phyloP scores from a whole-genome alignment of 1,140 invertebrate genomes.

The Drosophila sechellia region DNA sequence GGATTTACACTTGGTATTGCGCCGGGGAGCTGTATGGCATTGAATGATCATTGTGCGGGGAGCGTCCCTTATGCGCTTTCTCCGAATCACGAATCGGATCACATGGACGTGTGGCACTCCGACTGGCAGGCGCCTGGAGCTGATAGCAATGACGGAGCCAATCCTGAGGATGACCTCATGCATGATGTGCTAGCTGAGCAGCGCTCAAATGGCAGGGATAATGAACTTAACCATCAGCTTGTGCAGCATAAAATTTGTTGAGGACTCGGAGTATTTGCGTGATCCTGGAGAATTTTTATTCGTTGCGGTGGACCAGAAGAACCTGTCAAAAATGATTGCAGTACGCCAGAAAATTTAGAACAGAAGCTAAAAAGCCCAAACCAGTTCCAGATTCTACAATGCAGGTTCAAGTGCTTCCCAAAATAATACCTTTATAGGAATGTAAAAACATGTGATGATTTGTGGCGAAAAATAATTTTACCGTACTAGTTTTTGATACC shows the following conservation, averaged over 20 bases:
- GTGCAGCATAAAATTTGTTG: constrained; percentile 58
- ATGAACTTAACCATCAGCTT: constrained; percentile 67
- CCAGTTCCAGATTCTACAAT: not conserved
- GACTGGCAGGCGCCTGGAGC: constrained; percentile 50
- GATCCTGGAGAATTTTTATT: not conserved
- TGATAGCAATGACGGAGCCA: not conserved
- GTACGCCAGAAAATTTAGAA: not conserved
- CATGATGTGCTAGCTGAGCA: constrained; percentile 70
- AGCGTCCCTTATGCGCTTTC: constrained; percentile 66
- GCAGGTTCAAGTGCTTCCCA: not conserved
- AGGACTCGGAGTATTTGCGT: constrained; percentile 9
- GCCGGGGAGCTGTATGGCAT: constrained; percentile 72
- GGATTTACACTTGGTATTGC: constrained; percentile 74
- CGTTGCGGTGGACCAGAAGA: not conserved
- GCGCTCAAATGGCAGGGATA: constrained; percentile 53
- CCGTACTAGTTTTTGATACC: too few species aligned
- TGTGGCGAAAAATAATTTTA: too few species aligned
- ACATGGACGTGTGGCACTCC: constrained; percentile 76
- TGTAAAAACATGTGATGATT: too few species aligned
- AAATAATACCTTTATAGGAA: too few species aligned
- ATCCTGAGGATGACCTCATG: constrained; percentile 69
- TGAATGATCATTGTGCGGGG: constrained; percentile 75
- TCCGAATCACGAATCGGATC: constrained; percentile 62
- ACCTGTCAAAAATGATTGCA: not conserved
- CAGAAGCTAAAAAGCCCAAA: too few species aligned